phyloP scores from a whole-genome alignment of 2,888 invertebrate species.

The Leucozona laternaria region DNA sequence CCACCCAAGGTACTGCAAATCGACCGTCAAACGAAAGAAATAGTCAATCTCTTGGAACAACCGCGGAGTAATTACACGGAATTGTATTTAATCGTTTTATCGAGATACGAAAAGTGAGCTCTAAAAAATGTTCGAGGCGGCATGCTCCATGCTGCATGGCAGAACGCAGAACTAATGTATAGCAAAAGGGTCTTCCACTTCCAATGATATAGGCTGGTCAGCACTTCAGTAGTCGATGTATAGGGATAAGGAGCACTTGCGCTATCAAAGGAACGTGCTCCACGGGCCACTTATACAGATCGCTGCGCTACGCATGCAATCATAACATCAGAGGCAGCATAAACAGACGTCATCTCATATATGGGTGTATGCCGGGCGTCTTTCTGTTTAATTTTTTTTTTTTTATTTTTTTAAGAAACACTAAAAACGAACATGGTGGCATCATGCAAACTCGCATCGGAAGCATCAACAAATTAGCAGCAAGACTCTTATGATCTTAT shows the following conservation, averaged over 20 bases:
- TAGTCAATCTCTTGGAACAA: slow-evolving; percentile 72
- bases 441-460: slow-evolving; percentile 74
- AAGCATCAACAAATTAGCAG: slow-evolving; percentile 73
- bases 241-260: slow-evolving; percentile 27
- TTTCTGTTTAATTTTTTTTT: slow-evolving; percentile 7
- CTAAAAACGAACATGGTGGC: slow-evolving; percentile 72
- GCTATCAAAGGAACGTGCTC: slow-evolving; percentile 72
- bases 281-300: slow-evolving; percentile 42
- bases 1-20: slow-evolving; percentile 68
- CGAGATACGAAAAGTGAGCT: slow-evolving; percentile 43
- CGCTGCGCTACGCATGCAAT: slow-evolving; percentile 73
- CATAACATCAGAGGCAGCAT: slow-evolving; percentile 62
- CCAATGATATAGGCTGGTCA: background rate
- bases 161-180: slow-evolving; percentile 15
- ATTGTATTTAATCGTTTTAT: slow-evolving; percentile 67
- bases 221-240: background rate
- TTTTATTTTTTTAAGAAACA: slow-evolving; percentile 38
- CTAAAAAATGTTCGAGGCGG: slow-evolving; percentile 14
- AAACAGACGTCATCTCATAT: slow-evolving; percentile 70
- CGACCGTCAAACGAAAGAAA: slow-evolving; percentile 42
- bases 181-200: slow-evolving; percentile 5
- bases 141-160: background rate
- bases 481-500: slow-evolving; percentile 25
- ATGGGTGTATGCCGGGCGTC: slow-evolving; percentile 61
- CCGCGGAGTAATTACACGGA: slow-evolving; percentile 75